Base-by-base conservation (phyloP, 2,113 vertebrate species). In the Amphiprion ocellaris region DNA sequence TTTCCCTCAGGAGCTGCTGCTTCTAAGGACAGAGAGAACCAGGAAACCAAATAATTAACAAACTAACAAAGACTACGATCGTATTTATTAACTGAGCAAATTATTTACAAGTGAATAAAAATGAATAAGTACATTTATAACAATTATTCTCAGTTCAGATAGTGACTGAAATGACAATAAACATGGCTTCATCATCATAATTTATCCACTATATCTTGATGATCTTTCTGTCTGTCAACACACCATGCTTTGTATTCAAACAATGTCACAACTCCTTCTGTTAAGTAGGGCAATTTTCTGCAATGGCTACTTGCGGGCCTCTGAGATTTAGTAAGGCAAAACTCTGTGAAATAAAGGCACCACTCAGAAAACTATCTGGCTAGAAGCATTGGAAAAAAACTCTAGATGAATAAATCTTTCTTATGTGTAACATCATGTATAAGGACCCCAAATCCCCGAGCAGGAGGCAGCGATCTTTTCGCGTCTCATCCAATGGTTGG, bases 391-490 rank as follows among this genome's bases (percentile, higher is more conserved):
- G 64, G 30, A 30, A 53, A 74, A 69, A 77, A 74, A 81, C 61
- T 77, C 73, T 44, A 77, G 79, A 87, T 86, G 76, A 90, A 89
- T 85, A 88, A 84, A 82, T 88, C 82, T 67, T 65, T 81, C 68
- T 91, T 67, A 62, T 86, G 81, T 76, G 81, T 81, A 81, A 79
- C 75, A 90, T 83, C 76, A 83, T 83, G 77, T 78, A 74, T 62
- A 79, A 87, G 79, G 74, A 83, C 60, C 79, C 77, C 10, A 78
- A 85, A 70, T 91, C 85, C 85, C 83, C 4, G 30, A 90, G 79
- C 84, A 81, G 81, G 66, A 74, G 79, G 69, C 80, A 80, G 64
- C 56, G n/a, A 87, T 90, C 79, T 69, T 74, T 83, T 78, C 76
- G 68, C 83, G 69, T 89, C 74, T 72, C 24, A 8, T 82, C 79